Conservation (phyloP, 2,113 vertebrate genomes). For the Puntigrus tetrazona region DNA sequence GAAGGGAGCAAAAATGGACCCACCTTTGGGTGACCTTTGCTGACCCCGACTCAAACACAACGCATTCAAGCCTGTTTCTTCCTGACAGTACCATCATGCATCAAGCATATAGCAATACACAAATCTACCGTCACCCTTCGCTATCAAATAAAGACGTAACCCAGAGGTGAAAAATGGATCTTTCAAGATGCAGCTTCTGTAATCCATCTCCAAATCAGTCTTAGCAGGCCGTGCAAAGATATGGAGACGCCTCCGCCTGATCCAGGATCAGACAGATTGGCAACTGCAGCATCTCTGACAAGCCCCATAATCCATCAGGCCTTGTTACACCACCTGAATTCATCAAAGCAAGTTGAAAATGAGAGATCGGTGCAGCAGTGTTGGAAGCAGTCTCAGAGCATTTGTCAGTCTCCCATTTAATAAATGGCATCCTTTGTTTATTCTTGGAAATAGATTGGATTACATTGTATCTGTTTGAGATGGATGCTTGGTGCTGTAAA, state of each 20-base stretch:
- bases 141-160: slow-evolving; percentile 22
- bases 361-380: background rate
- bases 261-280: slow-evolving; percentile 40
- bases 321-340: slow-evolving; percentile 42
- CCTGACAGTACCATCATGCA: background rate
- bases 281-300: slow-evolving; percentile 30
- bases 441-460: slow-evolving; percentile 32
- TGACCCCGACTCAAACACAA: background rate
- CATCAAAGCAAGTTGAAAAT: slow-evolving; percentile 37
- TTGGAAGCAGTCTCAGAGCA: slow-evolving; percentile 29
- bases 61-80: background rate
- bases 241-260: slow-evolving; percentile 19
- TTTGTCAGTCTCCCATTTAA: slow-evolving; percentile 35
- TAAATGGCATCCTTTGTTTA: slow-evolving; percentile 38
- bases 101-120: slow-evolving; percentile 27
- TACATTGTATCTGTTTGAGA: slow-evolving; percentile 31
- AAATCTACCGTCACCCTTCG: slow-evolving; percentile 6
- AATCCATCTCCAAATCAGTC: slow-evolving; percentile 45
- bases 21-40: background rate
- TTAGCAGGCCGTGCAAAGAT: background rate
- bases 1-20: background rate
- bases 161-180: slow-evolving; percentile 37
- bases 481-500: slow-evolving; percentile 14
- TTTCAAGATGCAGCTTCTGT: slow-evolving; percentile 16
- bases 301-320: slow-evolving; percentile 36